Evolutionary conservation across 2,888 invertebrate species (phyloP).

Genomic region (Mythimna vitellina): DNA sequence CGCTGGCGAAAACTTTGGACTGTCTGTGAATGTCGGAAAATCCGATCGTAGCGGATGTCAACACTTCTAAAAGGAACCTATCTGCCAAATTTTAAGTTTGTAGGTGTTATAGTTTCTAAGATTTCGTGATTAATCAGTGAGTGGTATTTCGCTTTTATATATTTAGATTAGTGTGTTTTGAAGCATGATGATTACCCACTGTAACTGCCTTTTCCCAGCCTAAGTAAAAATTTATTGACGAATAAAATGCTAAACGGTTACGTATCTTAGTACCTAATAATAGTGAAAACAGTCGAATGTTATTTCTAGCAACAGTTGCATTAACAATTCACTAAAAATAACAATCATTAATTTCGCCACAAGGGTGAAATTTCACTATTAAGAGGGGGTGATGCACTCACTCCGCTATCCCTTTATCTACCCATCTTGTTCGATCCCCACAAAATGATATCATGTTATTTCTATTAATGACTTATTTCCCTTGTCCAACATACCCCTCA

Average conservation of each 20-base stretch:
- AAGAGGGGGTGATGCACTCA: slow-evolving; percentile 50
- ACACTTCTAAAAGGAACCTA: too few relatives aligned
- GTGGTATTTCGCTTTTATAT: too few relatives aligned
- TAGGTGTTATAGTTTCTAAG: too few relatives aligned
- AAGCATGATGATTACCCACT: too few relatives aligned
- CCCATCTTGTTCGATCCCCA: slow-evolving; percentile 79
- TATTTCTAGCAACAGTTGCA: slow-evolving; percentile 33
- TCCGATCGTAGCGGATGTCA: too few relatives aligned
- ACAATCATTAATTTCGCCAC: slow-evolving; percentile 62
- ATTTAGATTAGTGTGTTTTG: too few relatives aligned
- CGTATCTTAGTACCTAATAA: neutral
- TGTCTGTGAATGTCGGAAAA: too few relatives aligned
- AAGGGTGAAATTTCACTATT: slow-evolving; percentile 53
- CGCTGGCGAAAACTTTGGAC: too few relatives aligned
- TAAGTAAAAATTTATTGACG: too few relatives aligned
- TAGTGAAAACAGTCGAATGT: neutral
- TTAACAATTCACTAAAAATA: slow-evolving; percentile 56
- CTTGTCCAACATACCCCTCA: slow-evolving; percentile 70
- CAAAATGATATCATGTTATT: slow-evolving; percentile 81
- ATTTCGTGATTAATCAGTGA: too few relatives aligned
- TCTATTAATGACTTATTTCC: slow-evolving; percentile 87
- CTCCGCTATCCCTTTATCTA: slow-evolving; percentile 45
- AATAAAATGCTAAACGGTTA: neutral
- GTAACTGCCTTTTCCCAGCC: too few relatives aligned
- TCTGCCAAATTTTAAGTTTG: too few relatives aligned